Evolutionary conservation across 2,113 vertebrate genomes (phyloP).

Genomic region (Illadopsis cleaveri): DNA sequence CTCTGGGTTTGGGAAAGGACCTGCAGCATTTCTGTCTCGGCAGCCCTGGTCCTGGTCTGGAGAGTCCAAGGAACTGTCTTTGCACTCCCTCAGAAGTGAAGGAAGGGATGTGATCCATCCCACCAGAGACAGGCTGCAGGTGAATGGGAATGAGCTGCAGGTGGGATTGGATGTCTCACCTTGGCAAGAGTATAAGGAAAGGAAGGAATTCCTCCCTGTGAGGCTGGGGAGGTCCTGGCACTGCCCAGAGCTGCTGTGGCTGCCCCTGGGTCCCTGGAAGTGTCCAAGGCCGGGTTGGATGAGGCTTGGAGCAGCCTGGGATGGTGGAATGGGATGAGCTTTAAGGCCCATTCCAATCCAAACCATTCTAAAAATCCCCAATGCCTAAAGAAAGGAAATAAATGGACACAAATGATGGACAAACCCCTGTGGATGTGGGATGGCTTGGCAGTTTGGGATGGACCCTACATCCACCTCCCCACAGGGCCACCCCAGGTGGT

Average conservation of each 20-base stretch:
- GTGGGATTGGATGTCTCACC: not conserved
- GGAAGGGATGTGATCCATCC: not conserved
- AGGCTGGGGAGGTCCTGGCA: not conserved
- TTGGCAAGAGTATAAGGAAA: not conserved
- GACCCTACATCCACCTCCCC: not conserved
- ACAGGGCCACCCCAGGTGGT: fast-evolving
- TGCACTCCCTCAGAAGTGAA: not conserved
- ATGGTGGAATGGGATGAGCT: not conserved
- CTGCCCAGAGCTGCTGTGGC: not conserved
- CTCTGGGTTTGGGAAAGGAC: not conserved
- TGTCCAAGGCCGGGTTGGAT: not conserved
- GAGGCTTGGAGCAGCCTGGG: not conserved
- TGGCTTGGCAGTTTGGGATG: not conserved
- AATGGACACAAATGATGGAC: fast-evolving
- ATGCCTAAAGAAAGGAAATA: not conserved
- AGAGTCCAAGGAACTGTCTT: not conserved
- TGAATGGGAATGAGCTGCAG: not conserved
- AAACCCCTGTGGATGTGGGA: fast-evolving
- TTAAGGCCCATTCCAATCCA: not conserved
- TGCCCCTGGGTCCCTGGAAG: not conserved
- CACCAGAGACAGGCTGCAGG: not conserved
- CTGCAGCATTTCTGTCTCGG: not conserved
- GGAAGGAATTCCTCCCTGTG: not conserved
- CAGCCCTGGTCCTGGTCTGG: not conserved
- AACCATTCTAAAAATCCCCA: not conserved